phyloP scores from a whole-genome alignment of 2,113 vertebrate species.

The Hemiprocne comata region DNA sequence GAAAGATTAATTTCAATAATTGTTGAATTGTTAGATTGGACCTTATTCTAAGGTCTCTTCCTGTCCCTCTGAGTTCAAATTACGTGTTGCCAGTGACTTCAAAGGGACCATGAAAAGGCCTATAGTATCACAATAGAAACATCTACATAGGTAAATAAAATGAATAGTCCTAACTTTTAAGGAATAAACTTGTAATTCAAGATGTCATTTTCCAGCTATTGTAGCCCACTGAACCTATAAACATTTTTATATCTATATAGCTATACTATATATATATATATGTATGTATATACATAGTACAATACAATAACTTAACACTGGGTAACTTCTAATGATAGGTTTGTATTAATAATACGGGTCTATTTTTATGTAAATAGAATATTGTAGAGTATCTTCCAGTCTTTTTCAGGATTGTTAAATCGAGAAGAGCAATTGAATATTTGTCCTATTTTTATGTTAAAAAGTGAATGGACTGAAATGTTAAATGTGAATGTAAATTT shows the following conservation, averaged over 20 bases:
- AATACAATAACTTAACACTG: conserved; percentile 71
- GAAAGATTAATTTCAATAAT: background rate
- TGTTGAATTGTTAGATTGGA: background rate
- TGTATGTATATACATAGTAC: conserved; percentile 2
- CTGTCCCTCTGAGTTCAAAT: background rate
- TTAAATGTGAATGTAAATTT: conserved; percentile 91
- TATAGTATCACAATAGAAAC: background rate
- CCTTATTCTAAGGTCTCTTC: background rate
- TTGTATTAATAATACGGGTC: conserved; percentile 89
- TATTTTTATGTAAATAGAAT: conserved; percentile 85
- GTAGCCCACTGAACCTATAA: conserved; percentile 1
- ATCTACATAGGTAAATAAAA: background rate
- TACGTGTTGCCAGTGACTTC: background rate
- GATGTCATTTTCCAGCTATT: conserved; percentile 10
- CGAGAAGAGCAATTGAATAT: conserved; percentile 80
- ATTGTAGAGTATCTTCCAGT: conserved; percentile 83
- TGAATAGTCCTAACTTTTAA: background rate
- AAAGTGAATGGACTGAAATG: conserved; percentile 86
- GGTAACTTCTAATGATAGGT: conserved; percentile 80
- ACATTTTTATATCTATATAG: conserved; percentile 5
- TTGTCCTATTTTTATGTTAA: conserved; percentile 88
- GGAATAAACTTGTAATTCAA: background rate
- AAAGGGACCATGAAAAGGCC: background rate
- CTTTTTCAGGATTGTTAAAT: conserved; percentile 80
- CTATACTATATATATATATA: background rate